Evolutionary conservation across 2,113 vertebrate genomes (phyloP).

Genomic region (Pollachius pollachius): DNA sequence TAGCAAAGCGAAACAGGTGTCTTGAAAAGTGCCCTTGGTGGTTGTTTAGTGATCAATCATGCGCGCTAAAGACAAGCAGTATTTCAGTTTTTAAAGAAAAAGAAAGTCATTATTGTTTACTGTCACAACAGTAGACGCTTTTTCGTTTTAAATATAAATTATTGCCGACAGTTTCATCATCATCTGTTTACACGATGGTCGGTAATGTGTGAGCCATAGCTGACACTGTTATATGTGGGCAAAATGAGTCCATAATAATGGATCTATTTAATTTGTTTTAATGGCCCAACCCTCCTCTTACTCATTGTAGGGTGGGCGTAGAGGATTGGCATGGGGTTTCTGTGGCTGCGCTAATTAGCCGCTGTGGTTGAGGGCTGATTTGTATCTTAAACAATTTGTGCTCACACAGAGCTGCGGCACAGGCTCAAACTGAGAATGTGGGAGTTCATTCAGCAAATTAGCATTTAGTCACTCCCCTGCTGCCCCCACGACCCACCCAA

Average conservation of each 20-base stretch:
- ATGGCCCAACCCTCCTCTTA: background rate
- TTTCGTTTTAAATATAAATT: no score
- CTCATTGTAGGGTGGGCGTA: background rate
- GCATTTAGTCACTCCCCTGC: conserved; percentile 27
- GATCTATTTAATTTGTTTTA: no score
- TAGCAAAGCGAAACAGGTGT: background rate
- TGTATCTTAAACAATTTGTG: conserved; percentile 43
- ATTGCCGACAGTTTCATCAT: no score
- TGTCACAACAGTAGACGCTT: background rate
- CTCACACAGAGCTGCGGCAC: conserved; percentile 47
- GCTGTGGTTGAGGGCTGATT: conserved; percentile 30
- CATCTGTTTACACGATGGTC: background rate
- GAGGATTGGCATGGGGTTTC: conserved; percentile 13
- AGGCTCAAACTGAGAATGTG: conserved; percentile 46
- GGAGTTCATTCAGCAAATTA: conserved; percentile 69
- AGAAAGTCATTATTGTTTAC: background rate
- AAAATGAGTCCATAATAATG: no score
- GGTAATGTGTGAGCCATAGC: background rate
- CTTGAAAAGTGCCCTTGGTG: background rate
- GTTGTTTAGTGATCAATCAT: background rate
- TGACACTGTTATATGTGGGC: no score
- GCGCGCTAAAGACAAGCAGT: background rate
- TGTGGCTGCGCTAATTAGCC: conserved; percentile 52
- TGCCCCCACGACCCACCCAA: conserved; percentile 11
- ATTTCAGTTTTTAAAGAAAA: background rate